Evolutionary conservation across 1,140 invertebrate genomes (phyloP), one percentile per base, ranked within the genome.

Genomic region (Tetragnatha versicolor): DNA sequence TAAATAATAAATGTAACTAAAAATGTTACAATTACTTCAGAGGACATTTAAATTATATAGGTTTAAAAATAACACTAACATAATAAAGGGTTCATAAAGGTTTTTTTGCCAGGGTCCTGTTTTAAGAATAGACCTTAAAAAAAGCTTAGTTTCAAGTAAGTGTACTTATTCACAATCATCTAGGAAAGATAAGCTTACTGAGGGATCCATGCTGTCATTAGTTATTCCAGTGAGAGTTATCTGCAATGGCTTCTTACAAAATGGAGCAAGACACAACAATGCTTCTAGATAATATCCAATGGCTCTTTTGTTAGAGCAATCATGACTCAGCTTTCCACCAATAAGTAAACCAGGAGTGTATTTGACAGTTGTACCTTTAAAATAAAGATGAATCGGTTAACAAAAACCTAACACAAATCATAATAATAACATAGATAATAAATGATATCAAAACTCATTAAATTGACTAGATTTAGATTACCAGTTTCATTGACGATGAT

Each of bases 261-360:
- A 99, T 22, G 97, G 95, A 17, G 94, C 97, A 47, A 99, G 83
- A 51, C 92, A 92, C 79, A 98, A 87, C 0, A 98, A 84, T 9
- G 91, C 90, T 89, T 99, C 97, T 80, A 99, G 87, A 85, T 95
- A 99, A 87, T 98, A 99, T 82, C 91, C 91, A 83, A 98, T 93
- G 33, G 93, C 91, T 84, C 95, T 88, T 82, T 92, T 89, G 27
- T 89, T 85, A 81, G 91, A 93, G 86, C 97, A 99, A 68, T 94
- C 92, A 87, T 98, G 95, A 55, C 92, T 91, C 37, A 98, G 83
- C 78, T 88, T 88, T 29, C 97, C 98, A 58, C 98, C 98, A 76
- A 91, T 87, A 12, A 99, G 85, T 55, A 98, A 79, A 37, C 98
- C 98, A 9, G 98, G 98, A 82, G 91, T 91, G 85, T 93, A 98